Evolutionary conservation across 2,797 vertebrate species (phyloP), one percentile per base, ranked within the genome.

Genomic region (Artibeus jamaicensis): DNA sequence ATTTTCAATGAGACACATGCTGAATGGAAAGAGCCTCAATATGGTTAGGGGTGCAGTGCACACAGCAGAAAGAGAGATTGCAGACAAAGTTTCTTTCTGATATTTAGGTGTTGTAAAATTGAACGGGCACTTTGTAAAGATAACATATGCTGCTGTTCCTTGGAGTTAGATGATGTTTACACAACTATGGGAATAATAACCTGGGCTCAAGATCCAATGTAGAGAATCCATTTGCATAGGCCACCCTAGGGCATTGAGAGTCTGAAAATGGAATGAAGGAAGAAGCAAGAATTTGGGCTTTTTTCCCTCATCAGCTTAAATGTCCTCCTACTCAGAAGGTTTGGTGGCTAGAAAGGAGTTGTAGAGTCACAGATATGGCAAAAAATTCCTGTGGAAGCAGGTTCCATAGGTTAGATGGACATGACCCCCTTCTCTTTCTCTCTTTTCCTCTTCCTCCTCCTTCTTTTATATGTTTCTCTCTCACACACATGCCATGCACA

Each of bases 1-100:
- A 94, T 96, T 97, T 96, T 96, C 92, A 94, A 89, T 96, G 73
- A 97, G 74, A 93, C 57, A 62, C 39, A 44, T 0, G 22, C 81
- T 79, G 78, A 34, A 89, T 71, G 34, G 68, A 88, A 39, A 89
- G 5, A 86, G 46, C 18, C 42, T 82, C 37, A 0, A 34, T 78
- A 55, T 46, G 85, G 68, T 37, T 90, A 71, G 32, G 44, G 91
- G 74, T 94, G 46, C 1, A 3, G 62, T 2, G 7, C 6, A 1
- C 15, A 11, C 15, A 89, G 62, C 65, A 71, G 82, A 77, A 48
- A 89, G 77, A 76, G 65, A 76, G 15, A 57, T 11, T n/a, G 29
- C 21, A 50, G 24, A 50, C 18, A 19, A 42, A 94, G 65, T 77
- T 94, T 83, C 79, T 89, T 68, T 95, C 92, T 90, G n/a, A 93